Conservation (phyloP, 2,797 vertebrate genomes). For the Threskiornis aethiopicus region DNA sequence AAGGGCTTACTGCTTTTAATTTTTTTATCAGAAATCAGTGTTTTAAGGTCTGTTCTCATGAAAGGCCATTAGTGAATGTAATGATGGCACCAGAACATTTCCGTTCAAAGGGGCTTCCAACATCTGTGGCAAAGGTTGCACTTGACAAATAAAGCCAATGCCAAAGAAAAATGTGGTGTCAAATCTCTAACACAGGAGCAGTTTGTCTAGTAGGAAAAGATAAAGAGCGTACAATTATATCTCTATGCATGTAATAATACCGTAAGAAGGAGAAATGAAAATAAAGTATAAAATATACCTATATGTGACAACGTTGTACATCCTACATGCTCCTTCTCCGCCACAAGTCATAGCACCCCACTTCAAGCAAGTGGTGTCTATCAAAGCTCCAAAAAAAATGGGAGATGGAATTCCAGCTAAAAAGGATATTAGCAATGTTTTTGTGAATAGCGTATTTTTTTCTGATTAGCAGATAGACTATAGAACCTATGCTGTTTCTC, state of each 20-base stretch:
- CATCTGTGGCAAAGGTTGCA: not conserved
- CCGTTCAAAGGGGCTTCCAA: not conserved
- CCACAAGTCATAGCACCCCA: constrained; percentile 88
- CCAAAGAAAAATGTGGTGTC: not conserved
- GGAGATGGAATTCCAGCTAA: constrained; percentile 92
- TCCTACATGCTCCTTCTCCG: constrained; percentile 85
- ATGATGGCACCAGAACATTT: not conserved
- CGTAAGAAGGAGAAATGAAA: not conserved
- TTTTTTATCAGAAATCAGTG: not conserved
- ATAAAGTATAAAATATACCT: constrained; percentile 34
- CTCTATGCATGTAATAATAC: not conserved
- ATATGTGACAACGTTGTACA: constrained; percentile 82
- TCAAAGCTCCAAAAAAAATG: constrained; percentile 90
- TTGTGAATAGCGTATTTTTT: not conserved
- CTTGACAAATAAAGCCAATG: not conserved
- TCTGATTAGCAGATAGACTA: not conserved
- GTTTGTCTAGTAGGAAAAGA: not conserved
- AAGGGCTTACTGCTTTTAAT: not conserved
- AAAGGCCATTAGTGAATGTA: not conserved
- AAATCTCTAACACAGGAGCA: not conserved
- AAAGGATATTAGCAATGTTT: not conserved
- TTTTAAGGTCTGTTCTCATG: not conserved
- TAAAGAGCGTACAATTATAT: not conserved
- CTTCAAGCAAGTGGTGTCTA: constrained; percentile 91
- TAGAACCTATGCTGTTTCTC: not conserved